Base-by-base conservation (phyloP, 2,888 invertebrate species). In the Clepsis dumicolana region DNA sequence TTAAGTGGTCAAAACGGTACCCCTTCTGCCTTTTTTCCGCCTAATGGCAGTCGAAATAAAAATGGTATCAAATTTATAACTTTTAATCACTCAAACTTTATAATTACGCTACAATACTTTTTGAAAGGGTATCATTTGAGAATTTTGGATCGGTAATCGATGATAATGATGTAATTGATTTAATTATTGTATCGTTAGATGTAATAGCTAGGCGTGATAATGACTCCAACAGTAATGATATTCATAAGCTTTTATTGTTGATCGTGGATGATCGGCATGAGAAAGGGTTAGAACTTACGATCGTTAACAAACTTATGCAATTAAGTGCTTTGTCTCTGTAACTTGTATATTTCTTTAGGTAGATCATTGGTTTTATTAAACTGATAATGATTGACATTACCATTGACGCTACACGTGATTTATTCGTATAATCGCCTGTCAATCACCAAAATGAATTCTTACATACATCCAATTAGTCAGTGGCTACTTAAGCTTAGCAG, bases 91-190 rank as follows among this genome's bases (percentile, higher is more conserved):
- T 72, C 65, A 50, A 63, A 70, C 70, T 24, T 27, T 60, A 54
- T 52, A 44, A 54, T 65, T 60, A 57, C 18, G 67, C 16, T 27
- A 4, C 59, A 61, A 70, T 68, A 66, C 70, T 72, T 74, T 73
- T 74, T 76, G 81, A 80, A 80, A 83, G 76, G 79, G 77, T 80
- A 82, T 81, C 78, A 84, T 83, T 84, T 83, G 72, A 73, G 71
- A 71, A 74, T 75, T 74, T 74, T 52, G 72, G 59, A 70, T 56
- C 70, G 68, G 71, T 76, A 75, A 77, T 77, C 75, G 74, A 77
- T 76, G 75, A 69, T 77, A 80, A 81, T 77, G 71, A 77, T 76
- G 75, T 73, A 74, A 73, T 77, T 75, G 73, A 75, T 73, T 74
- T 74, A 77, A 76, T 76, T 74, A 75, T 72, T 68, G 53, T 59